Evolutionary conservation across 2,113 vertebrate genomes (phyloP), one percentile per base, ranked within the genome.

Genomic region (Gallinago media): DNA sequence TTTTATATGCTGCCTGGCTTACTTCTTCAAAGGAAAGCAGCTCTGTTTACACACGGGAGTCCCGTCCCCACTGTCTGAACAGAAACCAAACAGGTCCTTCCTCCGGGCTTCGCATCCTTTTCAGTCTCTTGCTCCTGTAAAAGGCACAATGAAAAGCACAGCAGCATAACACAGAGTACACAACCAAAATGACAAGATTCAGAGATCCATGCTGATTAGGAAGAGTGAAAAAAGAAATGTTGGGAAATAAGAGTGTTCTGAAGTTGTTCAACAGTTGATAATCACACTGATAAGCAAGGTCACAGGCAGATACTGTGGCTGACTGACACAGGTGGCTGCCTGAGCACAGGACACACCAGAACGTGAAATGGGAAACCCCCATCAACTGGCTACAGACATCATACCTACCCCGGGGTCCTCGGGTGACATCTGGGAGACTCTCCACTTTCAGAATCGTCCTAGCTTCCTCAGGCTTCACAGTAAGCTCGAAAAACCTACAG

Each of bases 321-420:
- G 36, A 38, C 36, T 38, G 36, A 38, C 36, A 38, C 36, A 38
- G 36, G 36, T 38, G 36, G 36, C 36, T 38, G 36, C 36, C 36
- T 6, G 26, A 65, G 34, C 0, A 6, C 44, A 21, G 0, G 0
- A 21, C 2, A 29, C 47, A 55, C 21, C 70, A 49, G 36, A 31
- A 44, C 0, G 3, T 0, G 3, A 44, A 52, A 59, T 3, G 9
- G 52, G 36, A 83, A 49, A 54, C 31, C 4, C 3, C 26, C 54
- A 46, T 5, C 31, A 26, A 1, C 56, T 36, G 56, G 23, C 19
- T 8, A 18, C 34, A 49, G 15, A 65, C 20, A 44, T 13, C 50
- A 13, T 83, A 94, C 93, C 81, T 89, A 3, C 18, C 31, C 61
- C 5, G 44, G 26, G 46, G 31, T 72, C 62, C 27, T 58, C 18